phyloP scores from a whole-genome alignment of 2,113 vertebrate species.

The Scolopax mira region DNA sequence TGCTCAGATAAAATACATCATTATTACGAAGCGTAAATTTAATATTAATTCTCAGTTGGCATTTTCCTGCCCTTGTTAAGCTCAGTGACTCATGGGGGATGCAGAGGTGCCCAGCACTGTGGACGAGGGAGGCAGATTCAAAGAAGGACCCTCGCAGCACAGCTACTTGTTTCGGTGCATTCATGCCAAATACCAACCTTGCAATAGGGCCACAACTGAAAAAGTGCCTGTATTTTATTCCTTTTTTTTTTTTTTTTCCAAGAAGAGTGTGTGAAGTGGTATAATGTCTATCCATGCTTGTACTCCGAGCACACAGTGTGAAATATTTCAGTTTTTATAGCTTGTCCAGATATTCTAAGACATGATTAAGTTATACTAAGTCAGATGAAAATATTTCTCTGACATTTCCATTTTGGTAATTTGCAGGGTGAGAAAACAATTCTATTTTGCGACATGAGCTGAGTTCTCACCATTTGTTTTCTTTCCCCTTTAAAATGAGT shows the following conservation, averaged over 20 bases:
- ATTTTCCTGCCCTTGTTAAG: not conserved
- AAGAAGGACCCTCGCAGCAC: not conserved
- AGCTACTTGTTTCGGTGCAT: not conserved
- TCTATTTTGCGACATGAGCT: not conserved
- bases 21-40: not conserved
- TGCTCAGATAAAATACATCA: not conserved
- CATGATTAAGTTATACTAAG: not conserved
- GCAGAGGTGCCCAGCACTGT: not conserved
- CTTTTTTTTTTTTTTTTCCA: not conserved
- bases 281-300: not conserved
- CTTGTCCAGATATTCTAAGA: not conserved
- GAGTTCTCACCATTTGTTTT: not conserved
- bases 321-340: not conserved
- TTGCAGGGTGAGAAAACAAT: not conserved
- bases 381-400: not conserved
- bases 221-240: not conserved
- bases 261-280: not conserved
- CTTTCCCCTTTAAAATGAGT: not conserved
- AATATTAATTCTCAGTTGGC: not conserved
- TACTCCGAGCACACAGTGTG: not conserved
- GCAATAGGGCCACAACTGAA: not conserved
- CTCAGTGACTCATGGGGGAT: not conserved
- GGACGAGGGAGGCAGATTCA: not conserved
- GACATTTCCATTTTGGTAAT: not conserved
- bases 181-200: not conserved